Conservation (phyloP, 1,140 invertebrate species). For the Thaumatotibia leucotreta region DNA sequence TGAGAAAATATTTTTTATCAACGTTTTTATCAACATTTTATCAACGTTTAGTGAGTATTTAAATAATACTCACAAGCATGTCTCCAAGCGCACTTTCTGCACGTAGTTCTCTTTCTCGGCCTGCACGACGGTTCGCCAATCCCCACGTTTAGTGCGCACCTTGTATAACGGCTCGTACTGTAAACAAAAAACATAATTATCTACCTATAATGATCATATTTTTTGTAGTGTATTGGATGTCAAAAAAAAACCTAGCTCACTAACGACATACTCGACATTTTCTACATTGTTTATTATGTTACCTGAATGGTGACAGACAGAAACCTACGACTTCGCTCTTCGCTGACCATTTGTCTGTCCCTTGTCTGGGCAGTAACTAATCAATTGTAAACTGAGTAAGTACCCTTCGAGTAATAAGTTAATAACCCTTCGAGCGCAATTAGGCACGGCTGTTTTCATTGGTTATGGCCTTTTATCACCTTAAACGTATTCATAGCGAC, state of each 20-base stretch:
- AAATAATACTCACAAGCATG: slow-evolving; percentile 42
- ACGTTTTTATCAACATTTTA: too few species aligned
- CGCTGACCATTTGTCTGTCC: too few species aligned
- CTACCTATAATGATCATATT: background rate
- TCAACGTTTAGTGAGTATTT: background rate
- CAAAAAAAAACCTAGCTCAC: background rate
- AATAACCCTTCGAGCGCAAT: too few species aligned
- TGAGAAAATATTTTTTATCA: too few species aligned
- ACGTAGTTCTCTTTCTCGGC: slow-evolving; percentile 42
- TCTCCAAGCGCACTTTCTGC: slow-evolving; percentile 48
- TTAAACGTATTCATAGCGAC: too few species aligned
- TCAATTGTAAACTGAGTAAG: too few species aligned
- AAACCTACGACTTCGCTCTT: too few species aligned
- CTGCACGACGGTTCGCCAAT: slow-evolving; percentile 49
- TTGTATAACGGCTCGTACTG: slow-evolving; percentile 55
- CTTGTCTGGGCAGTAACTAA: too few species aligned
- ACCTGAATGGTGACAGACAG: too few species aligned
- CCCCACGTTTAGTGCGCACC: slow-evolving; percentile 32
- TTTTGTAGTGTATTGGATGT: background rate
- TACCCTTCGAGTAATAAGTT: too few species aligned
- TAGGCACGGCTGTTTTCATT: too few species aligned
- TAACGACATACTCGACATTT: background rate
- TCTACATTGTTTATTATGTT: background rate
- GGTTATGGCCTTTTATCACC: too few species aligned
- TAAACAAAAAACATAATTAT: slow-evolving; percentile 18